These are phyloP conservation scores for Lycophotia porphyrea DNA, from an alignment of 2,888 invertebrate genomes.

Conservation along the genomic window DNA sequence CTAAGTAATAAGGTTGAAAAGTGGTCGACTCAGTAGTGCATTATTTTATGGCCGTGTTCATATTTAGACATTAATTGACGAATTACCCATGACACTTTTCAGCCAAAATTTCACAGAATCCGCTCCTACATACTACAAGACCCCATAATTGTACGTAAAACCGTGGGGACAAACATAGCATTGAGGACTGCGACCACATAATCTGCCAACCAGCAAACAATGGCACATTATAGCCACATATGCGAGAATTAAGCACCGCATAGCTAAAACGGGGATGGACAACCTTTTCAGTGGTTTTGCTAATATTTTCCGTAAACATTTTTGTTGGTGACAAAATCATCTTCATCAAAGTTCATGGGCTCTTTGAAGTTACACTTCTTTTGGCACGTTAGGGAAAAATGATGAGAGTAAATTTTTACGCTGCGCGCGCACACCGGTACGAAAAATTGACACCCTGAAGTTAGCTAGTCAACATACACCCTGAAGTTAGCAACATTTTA, in stretches of 20 bases:
- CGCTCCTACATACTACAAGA: not conserved
- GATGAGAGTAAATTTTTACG: too few species aligned
- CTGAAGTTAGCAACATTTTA: too few species aligned
- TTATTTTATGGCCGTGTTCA: not conserved
- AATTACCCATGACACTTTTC: not conserved
- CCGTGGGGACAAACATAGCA: constrained; percentile 21
- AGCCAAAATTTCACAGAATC: constrained; percentile 1
- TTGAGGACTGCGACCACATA: constrained; percentile 36
- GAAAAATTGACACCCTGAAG: too few species aligned
- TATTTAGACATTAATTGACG: not conserved
- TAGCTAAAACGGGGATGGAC: constrained; percentile 18
- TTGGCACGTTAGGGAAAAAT: too few species aligned
- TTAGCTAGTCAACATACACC: too few species aligned
- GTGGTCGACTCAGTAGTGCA: not conserved
- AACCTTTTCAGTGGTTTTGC: constrained; percentile 29
- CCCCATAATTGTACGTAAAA: constrained; percentile 23
- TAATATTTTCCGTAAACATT: constrained; percentile 12
- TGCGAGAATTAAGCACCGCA: constrained; percentile 26
- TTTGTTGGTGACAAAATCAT: not conserved
- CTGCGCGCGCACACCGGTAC: too few species aligned
- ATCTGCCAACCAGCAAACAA: constrained; percentile 47
- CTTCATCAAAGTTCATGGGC: not conserved
- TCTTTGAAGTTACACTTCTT: too few species aligned
- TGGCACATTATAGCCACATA: constrained; percentile 52
- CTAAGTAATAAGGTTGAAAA: too few species aligned